A percentile compares a stretch with the other conserved stretches of the same genome.
These are phyloP conservation scores for Oxystoma pomonae DNA, from an alignment of 2,888 invertebrate species.

Conservation along the genomic window DNA sequence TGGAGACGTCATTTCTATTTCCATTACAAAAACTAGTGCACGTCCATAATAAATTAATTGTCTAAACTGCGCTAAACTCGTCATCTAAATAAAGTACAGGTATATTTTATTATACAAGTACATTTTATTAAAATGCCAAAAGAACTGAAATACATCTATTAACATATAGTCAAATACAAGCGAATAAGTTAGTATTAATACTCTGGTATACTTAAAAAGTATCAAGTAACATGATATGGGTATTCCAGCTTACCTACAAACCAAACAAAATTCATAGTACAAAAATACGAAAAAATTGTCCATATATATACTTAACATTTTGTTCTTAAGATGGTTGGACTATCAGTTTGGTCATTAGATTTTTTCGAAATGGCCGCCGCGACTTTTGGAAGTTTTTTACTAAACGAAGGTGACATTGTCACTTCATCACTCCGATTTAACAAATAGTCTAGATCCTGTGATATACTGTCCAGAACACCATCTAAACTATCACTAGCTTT, in stretches of 20 bases:
- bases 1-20: constrained; percentile 21
- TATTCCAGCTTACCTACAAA: neutral
- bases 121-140: too few relatives aligned
- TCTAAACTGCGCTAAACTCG: too few relatives aligned
- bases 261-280: neutral
- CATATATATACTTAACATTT: neutral
- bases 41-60: too few relatives aligned
- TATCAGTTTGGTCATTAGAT: neutral
- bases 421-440: constrained; percentile 56
- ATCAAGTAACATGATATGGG: neutral
- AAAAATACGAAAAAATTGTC: neutral
- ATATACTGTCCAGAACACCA: constrained; percentile 74
- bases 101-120: too few relatives aligned
- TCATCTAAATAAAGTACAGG: too few relatives aligned
- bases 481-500: constrained; percentile 39
- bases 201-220: too few relatives aligned
- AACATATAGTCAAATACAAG: too few relatives aligned
- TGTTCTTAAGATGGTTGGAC: neutral
- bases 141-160: too few relatives aligned
- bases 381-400: neutral
- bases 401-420: neutral
- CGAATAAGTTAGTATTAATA: too few relatives aligned
- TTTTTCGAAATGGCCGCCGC: neutral
- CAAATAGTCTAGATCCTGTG: constrained; percentile 77
- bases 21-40: constrained; percentile 33